These are phyloP conservation scores for Oxyura jamaicensis DNA, from an alignment of 2,113 vertebrate species.

Conservation along the genomic window DNA sequence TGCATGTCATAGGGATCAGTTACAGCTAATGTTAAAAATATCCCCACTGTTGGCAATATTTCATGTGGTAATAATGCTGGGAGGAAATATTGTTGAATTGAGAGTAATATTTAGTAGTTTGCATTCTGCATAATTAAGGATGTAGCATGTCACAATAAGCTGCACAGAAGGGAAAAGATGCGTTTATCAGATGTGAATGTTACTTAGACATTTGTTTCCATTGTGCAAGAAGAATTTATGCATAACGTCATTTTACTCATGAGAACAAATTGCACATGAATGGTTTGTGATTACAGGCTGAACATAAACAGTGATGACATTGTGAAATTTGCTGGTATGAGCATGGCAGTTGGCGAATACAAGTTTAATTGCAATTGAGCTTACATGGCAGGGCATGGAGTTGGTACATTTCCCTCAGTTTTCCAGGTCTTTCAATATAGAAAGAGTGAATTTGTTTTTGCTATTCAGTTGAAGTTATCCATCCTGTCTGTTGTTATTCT, in stretches of 20 bases:
- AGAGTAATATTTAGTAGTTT: background rate
- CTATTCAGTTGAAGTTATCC: background rate
- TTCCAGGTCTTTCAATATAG: background rate
- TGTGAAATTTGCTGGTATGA: background rate
- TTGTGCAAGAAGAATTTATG: constrained; percentile 14
- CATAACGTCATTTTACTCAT: constrained; percentile 18
- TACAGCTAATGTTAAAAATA: background rate
- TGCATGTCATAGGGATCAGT: background rate
- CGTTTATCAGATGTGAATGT: background rate
- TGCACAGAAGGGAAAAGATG: background rate
- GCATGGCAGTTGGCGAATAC: background rate
- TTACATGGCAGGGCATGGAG: background rate
- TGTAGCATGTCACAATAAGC: background rate
- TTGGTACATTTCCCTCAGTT: background rate
- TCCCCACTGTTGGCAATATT: background rate
- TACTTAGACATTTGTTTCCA: constrained; percentile 39
- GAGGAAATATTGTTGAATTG: background rate
- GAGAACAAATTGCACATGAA: background rate
- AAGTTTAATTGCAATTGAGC: background rate
- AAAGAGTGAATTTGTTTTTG: background rate
- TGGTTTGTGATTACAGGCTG: constrained; percentile 12
- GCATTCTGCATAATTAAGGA: background rate
- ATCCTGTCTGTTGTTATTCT: background rate
- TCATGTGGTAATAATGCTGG: background rate
- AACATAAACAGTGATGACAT: background rate